Percentiles rank a stretch among this genome's conserved stretches.
Evolutionary conservation across 1,140 invertebrate species (phyloP).

Genomic region (Probaryconus sp.): DNA sequence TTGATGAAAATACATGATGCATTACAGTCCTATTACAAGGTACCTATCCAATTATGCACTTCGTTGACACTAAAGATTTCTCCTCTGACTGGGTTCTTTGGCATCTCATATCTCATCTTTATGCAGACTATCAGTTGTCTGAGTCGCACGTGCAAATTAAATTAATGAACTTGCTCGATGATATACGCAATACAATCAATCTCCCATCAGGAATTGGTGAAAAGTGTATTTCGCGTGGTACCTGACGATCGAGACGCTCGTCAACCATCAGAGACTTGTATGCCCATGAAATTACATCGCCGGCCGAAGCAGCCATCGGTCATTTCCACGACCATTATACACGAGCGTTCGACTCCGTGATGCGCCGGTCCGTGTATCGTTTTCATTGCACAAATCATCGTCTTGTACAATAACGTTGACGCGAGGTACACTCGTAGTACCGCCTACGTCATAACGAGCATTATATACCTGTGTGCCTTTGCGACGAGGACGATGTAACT

Average conservation of each 20-base stretch:
- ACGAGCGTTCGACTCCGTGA: conserved; percentile 1
- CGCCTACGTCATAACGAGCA: conserved; percentile 43
- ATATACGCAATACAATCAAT: conserved; percentile 22
- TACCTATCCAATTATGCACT: conserved; percentile 10
- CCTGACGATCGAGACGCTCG: conserved; percentile 31
- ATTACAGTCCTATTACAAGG: not conserved
- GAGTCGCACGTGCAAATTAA: conserved; percentile 3
- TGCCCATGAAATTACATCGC: conserved; percentile 64
- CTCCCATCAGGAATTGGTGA: not conserved
- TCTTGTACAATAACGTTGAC: conserved; percentile 19
- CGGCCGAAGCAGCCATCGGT: conserved; percentile 55
- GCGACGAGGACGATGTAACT: not conserved
- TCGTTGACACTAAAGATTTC: not conserved
- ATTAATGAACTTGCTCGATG: conserved; percentile 18
- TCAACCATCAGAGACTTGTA: conserved; percentile 41
- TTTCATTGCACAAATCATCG: conserved; percentile 65
- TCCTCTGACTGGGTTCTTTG: not conserved
- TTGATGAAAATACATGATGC: not conserved
- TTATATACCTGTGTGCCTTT: too few relatives aligned
- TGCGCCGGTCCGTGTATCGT: conserved; percentile 53
- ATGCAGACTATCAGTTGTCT: not conserved
- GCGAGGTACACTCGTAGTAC: conserved; percentile 45
- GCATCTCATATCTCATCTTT: not conserved
- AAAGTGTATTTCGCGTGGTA: not conserved
- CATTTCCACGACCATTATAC: conserved; percentile 10